phyloP scores from a whole-genome alignment of 2,888 invertebrate genomes.

The Lasioglossum morio region DNA sequence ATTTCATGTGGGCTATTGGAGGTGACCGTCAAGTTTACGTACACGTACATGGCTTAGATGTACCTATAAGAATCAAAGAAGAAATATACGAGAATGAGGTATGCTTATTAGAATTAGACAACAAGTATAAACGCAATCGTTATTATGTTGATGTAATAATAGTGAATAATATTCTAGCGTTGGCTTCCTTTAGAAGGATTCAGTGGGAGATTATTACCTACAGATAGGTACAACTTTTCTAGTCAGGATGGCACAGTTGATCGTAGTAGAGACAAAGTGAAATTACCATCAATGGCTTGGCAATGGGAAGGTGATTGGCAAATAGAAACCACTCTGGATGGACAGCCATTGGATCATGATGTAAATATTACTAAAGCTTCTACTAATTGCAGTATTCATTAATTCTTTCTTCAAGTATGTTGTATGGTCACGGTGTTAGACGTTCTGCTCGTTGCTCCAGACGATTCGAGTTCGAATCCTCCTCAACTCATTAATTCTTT shows the following conservation, averaged over 20 bases:
- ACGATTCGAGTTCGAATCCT: too few species aligned
- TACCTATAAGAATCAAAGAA: slow-evolving; percentile 95
- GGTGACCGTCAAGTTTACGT: slow-evolving; percentile 97
- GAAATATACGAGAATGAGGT: slow-evolving; percentile 97
- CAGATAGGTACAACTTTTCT: slow-evolving; percentile 95
- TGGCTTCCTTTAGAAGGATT: slow-evolving; percentile 97
- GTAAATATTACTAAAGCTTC: slow-evolving; percentile 82
- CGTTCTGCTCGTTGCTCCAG: too few species aligned
- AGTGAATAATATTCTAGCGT: slow-evolving; percentile 85
- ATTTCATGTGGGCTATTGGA: slow-evolving; percentile 96
- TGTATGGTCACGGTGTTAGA: too few species aligned
- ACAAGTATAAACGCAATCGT: not conserved
- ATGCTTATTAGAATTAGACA: slow-evolving; percentile 44
- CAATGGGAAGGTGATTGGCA: slow-evolving; percentile 98
- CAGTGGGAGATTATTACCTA: slow-evolving; percentile 92
- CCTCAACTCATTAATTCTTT: not conserved
- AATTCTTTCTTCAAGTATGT: not conserved
- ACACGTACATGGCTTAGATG: slow-evolving; percentile 94
- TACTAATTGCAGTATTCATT: not conserved
- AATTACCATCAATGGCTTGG: slow-evolving; percentile 97
- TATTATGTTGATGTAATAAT: slow-evolving; percentile 12
- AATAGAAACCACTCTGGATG: slow-evolving; percentile 92
- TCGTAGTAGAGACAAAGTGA: slow-evolving; percentile 92
- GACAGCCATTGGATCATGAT: slow-evolving; percentile 94
- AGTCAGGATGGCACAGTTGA: slow-evolving; percentile 93